phyloP scores from a whole-genome alignment of 1,140 invertebrate species.

The Macrosteles quadrilineatus region DNA sequence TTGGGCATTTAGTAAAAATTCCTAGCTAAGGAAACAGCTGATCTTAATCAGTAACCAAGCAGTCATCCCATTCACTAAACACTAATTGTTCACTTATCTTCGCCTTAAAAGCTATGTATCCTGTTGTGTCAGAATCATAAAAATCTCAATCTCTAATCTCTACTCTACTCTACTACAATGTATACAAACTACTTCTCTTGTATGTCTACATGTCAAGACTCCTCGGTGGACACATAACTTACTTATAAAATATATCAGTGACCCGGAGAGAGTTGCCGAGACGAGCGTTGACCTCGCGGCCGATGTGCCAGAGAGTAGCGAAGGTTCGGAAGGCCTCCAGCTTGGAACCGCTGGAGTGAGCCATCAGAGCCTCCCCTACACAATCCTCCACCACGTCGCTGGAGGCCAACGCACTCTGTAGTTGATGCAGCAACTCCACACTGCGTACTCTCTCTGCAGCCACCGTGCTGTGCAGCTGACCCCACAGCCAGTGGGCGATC shows the following conservation, averaged over 20 bases:
- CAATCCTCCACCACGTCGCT: conserved; percentile 66
- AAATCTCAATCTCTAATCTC: no score
- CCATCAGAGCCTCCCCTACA: conserved; percentile 59
- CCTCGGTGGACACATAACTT: no score
- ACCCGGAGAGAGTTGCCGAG: conserved; percentile 42
- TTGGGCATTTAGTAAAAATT: no score
- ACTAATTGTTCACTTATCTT: no score
- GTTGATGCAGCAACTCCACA: conserved; percentile 68
- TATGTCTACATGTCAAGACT: no score
- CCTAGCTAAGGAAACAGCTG: no score
- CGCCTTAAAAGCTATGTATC: no score
- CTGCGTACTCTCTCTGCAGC: conserved; percentile 63
- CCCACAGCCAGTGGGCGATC: conserved; percentile 67
- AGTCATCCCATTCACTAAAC: no score
- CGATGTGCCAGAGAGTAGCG: conserved; percentile 77
- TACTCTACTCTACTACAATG: no score
- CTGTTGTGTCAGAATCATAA: no score
- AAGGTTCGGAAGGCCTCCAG: conserved; percentile 73
- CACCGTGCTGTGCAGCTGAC: conserved; percentile 60
- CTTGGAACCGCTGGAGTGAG: conserved; percentile 47
- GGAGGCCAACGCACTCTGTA: conserved; percentile 67
- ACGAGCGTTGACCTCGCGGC: conserved; percentile 59
- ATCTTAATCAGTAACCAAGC: no score
- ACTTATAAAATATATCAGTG: conserved; percentile 45
- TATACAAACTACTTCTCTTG: no score